Conservation (phyloP, 2,113 vertebrate genomes). For the Vombatus ursinus region DNA sequence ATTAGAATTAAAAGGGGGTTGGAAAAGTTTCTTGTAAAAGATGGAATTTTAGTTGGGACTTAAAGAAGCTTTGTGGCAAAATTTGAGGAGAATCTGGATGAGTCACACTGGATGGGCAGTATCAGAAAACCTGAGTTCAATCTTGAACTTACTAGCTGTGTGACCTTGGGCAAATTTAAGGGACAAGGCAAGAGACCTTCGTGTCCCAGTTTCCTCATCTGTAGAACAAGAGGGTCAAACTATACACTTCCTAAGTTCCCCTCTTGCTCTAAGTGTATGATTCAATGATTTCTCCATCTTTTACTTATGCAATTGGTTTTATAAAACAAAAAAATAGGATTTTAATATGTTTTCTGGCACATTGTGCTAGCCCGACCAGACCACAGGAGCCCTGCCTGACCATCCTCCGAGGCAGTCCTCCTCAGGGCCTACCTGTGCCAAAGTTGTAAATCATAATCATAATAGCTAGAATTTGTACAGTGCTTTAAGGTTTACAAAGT, state of each 20-base stretch:
- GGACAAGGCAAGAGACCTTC: not conserved
- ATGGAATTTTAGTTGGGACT: not conserved
- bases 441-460: not conserved
- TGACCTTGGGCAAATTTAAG: not conserved
- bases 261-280: not conserved
- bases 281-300: not conserved
- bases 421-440: not conserved
- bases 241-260: not conserved
- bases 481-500: no score
- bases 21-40: not conserved
- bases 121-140: not conserved
- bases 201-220: not conserved
- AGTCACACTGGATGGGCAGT: not conserved
- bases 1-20: no score
- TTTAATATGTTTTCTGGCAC: not conserved
- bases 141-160: rapidly evolving
- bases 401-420: no score
- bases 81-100: not conserved
- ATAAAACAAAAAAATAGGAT: not conserved
- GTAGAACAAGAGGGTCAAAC: not conserved
- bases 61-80: not conserved
- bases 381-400: not conserved
- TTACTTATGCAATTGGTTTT: not conserved
- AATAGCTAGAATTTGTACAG: no score
- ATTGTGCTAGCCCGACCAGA: not conserved